These are phyloP conservation scores for Thymelicus sylvestris DNA, from an alignment of 2,888 invertebrate genomes.

Conservation along the genomic window DNA sequence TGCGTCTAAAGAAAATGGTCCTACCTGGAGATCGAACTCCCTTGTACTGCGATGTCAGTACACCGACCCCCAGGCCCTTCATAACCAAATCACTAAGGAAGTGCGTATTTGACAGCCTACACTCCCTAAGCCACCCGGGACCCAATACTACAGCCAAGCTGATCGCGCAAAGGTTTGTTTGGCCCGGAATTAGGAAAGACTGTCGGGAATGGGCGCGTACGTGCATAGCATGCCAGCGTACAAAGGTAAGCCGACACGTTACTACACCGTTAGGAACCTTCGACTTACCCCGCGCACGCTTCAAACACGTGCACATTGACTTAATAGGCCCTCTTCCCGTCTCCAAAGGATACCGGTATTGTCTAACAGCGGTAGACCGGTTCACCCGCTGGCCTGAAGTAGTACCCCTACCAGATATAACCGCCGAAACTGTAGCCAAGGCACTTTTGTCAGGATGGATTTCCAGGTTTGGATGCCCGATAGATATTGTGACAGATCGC, in stretches of 20 bases:
- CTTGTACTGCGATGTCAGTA: conserved; percentile 7
- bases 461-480: conserved; percentile 54
- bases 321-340: conserved; percentile 45
- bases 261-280: conserved; percentile 47
- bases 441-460: conserved; percentile 57
- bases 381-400: conserved; percentile 59
- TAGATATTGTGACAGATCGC: conserved; percentile 44
- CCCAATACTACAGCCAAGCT: conserved; percentile 38
- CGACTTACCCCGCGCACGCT: conserved; percentile 43
- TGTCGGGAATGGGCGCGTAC: conserved; percentile 51
- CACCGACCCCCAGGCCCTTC: conserved; percentile 1
- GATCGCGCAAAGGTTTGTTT: conserved; percentile 55
- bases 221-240: conserved; percentile 55
- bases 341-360: conserved; percentile 43
- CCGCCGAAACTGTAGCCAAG: conserved; percentile 56
- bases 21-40: background rate
- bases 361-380: conserved; percentile 48
- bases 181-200: conserved; percentile 57
- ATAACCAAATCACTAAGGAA: background rate
- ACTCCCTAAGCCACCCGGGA: conserved; percentile 26
- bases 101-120: background rate
- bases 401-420: conserved; percentile 53
- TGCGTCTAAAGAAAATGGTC: background rate
- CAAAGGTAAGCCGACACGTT: conserved; percentile 52
- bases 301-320: conserved; percentile 48